Conservation (phyloP, 2,113 vertebrate species). For the Beaufortia kweichowensis region DNA sequence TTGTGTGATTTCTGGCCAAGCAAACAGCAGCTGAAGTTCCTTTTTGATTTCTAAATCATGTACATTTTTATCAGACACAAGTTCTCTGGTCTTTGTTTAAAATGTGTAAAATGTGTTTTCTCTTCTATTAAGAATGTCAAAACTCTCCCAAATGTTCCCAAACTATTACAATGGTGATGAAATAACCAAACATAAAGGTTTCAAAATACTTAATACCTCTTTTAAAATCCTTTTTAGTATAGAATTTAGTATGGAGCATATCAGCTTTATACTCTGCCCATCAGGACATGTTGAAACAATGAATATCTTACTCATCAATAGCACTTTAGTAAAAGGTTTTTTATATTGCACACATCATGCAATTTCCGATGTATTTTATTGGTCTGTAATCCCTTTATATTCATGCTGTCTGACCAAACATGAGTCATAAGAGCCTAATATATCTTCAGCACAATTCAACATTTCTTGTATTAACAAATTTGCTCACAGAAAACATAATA, state of each 20-base stretch:
- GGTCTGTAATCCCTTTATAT: background rate
- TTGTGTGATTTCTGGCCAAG: background rate
- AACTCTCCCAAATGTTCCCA: background rate
- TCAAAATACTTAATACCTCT: background rate
- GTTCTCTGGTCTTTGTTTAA: background rate
- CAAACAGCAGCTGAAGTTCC: background rate
- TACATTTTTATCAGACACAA: background rate
- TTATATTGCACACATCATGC: background rate
- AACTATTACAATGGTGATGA: background rate
- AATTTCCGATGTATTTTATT: constrained; percentile 11
- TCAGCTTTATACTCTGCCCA: background rate
- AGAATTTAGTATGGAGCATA: background rate
- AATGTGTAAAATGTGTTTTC: too few species aligned
- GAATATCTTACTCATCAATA: constrained; percentile 7
- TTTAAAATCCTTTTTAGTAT: background rate
- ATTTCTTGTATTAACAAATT: background rate
- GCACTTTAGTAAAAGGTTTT: background rate
- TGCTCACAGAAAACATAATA: constrained; percentile 2
- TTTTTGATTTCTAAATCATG: background rate
- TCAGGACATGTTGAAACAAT: background rate
- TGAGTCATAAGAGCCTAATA: constrained; percentile 11
- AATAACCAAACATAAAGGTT: background rate
- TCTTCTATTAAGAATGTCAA: too few species aligned
- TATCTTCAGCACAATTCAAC: background rate
- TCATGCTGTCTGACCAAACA: background rate